Conservation (phyloP, 2,888 invertebrate genomes). For the Notodromas monacha region DNA sequence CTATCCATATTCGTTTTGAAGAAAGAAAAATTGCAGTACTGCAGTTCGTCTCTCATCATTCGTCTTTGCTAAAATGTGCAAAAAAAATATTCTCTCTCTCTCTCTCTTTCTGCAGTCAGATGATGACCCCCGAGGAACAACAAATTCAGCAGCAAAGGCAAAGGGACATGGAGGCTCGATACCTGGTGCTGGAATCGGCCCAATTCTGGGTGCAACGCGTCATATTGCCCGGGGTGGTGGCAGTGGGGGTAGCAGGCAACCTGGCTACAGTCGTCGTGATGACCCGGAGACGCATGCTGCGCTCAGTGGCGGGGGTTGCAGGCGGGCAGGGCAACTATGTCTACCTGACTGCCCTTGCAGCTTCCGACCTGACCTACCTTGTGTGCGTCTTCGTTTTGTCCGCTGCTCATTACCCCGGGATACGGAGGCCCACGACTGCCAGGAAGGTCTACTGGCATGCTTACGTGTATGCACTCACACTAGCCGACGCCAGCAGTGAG, state of each 20-base stretch:
- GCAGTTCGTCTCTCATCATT: too few relatives aligned
- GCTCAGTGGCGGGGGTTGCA: constrained; percentile 39
- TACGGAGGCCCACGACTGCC: constrained; percentile 19
- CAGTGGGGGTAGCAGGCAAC: constrained; percentile 34
- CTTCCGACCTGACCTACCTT: constrained; percentile 33
- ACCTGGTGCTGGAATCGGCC: constrained; percentile 7
- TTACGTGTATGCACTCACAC: constrained; percentile 25
- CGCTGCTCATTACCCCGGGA: constrained; percentile 23
- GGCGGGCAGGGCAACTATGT: too few relatives aligned
- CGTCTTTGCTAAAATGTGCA: too few relatives aligned
- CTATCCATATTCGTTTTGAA: too few relatives aligned
- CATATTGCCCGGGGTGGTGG: constrained; percentile 27
- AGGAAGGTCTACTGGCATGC: constrained; percentile 26
- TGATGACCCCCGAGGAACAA: too few relatives aligned
- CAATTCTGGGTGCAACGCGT: constrained; percentile 22
- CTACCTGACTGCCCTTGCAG: constrained; percentile 34
- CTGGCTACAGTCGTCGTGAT: constrained; percentile 22
- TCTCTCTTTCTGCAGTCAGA: too few relatives aligned
- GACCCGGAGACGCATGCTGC: constrained; percentile 29
- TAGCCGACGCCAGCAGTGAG: constrained; percentile 23
- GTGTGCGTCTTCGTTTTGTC: constrained; percentile 28
- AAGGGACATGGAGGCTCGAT: too few relatives aligned
- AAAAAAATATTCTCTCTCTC: too few relatives aligned
- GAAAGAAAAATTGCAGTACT: too few relatives aligned
- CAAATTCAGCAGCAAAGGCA: too few relatives aligned